These are phyloP conservation scores for Catocala nupta DNA, from an alignment of 2,888 invertebrate species.

Conservation along the genomic window DNA sequence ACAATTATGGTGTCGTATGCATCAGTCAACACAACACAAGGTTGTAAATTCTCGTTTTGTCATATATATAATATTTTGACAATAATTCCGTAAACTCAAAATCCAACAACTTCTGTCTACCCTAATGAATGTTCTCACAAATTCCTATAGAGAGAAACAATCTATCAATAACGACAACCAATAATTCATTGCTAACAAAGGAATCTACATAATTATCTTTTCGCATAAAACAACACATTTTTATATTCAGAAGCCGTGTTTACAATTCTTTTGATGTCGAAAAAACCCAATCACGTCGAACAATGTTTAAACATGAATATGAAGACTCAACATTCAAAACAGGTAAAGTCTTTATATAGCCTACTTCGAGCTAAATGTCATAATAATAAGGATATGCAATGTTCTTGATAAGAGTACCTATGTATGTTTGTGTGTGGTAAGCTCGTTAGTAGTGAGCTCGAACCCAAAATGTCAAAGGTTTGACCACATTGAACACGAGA, in stretches of 20 bases:
- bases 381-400: constrained; percentile 51
- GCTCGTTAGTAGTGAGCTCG: constrained; percentile 48
- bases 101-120: too few species aligned
- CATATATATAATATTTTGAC: too few species aligned
- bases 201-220: constrained; percentile 22
- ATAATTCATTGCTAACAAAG: constrained; percentile 25
- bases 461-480: constrained; percentile 59
- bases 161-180: background rate
- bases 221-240: constrained; percentile 21
- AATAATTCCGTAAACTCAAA: too few species aligned
- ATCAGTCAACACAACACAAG: background rate
- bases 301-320: constrained; percentile 27
- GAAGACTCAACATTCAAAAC: constrained; percentile 31
- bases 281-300: constrained; percentile 19
- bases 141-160: too few species aligned
- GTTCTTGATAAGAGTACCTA: constrained; percentile 40
- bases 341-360: constrained; percentile 26
- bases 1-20: background rate
- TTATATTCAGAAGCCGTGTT: constrained; percentile 29
- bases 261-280: constrained; percentile 19
- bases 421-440: constrained; percentile 48
- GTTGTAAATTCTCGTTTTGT: background rate
- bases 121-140: too few species aligned
- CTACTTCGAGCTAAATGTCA: constrained; percentile 37
- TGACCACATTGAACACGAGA: constrained; percentile 19